These are phyloP conservation scores for Erebia ligea DNA, from an alignment of 2,888 invertebrate species.

Conservation along the genomic window DNA sequence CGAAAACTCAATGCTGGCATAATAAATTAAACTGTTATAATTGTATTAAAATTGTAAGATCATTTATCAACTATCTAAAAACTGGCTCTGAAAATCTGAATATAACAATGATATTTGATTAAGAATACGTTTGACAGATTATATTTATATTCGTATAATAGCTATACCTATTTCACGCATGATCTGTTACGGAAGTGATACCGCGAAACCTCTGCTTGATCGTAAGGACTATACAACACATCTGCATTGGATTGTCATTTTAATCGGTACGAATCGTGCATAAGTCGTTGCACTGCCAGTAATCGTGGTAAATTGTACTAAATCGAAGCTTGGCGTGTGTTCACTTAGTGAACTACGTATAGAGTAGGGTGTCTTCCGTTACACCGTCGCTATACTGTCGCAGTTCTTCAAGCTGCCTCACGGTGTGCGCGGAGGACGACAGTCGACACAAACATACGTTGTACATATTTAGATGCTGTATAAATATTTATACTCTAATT, in stretches of 20 bases:
- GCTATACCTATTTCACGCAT: slow-evolving; percentile 35
- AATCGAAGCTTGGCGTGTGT: slow-evolving; percentile 60
- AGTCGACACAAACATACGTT: slow-evolving; percentile 62
- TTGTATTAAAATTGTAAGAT: slow-evolving; percentile 17
- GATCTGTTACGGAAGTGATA: slow-evolving; percentile 46
- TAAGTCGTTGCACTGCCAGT: slow-evolving; percentile 76
- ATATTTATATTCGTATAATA: slow-evolving; percentile 23
- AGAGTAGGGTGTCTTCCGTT: slow-evolving; percentile 50
- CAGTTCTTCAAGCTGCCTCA: neutral
- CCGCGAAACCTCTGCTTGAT: slow-evolving; percentile 54
- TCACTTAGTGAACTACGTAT: slow-evolving; percentile 68
- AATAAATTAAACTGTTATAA: slow-evolving; percentile 6
- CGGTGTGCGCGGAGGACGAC: slow-evolving; percentile 47
- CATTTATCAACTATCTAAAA: slow-evolving; percentile 4
- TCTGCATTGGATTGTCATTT: slow-evolving; percentile 52
- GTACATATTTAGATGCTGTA: slow-evolving; percentile 80
- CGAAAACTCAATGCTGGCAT: slow-evolving; percentile 34
- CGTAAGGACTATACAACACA: slow-evolving; percentile 72
- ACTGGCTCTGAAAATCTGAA: slow-evolving; percentile 9
- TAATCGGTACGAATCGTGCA: slow-evolving; percentile 59
- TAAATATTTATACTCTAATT: slow-evolving; percentile 75
- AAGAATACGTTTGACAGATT: slow-evolving; percentile 29
- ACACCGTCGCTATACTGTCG: slow-evolving; percentile 16
- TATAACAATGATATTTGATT: neutral
- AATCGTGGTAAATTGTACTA: slow-evolving; percentile 57